Evolutionary conservation across 2,888 invertebrate genomes (phyloP).

Genomic region (Nomada flava): DNA sequence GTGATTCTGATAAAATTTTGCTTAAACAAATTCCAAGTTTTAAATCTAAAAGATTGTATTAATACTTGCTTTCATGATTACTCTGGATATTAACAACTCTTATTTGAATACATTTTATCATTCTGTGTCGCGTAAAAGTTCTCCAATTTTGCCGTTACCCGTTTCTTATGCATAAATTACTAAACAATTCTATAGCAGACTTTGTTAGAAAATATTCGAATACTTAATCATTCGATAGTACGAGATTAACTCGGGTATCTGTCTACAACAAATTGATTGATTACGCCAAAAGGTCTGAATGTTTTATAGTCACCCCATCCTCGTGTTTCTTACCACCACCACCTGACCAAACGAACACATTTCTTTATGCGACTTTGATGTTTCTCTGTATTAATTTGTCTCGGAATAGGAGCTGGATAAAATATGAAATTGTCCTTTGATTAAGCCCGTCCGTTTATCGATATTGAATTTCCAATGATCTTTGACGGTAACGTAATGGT

Average conservation of each 20-base stretch:
- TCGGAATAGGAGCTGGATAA: conserved; percentile 54
- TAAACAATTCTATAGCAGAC: background rate
- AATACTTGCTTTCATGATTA: too few relatives aligned
- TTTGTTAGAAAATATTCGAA: conserved; percentile 35
- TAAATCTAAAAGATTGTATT: too few relatives aligned
- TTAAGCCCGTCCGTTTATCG: background rate
- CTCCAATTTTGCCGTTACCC: too few relatives aligned
- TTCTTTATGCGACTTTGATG: conserved; percentile 80
- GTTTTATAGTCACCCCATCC: conserved; percentile 83
- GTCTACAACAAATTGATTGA: conserved; percentile 73
- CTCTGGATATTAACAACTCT: too few relatives aligned
- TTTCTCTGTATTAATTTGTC: conserved; percentile 73
- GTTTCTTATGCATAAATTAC: background rate
- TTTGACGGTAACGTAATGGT: background rate
- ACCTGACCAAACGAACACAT: conserved; percentile 82
- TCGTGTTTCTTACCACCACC: conserved; percentile 81
- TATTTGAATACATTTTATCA: too few relatives aligned
- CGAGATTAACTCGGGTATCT: conserved; percentile 72
- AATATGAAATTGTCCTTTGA: conserved; percentile 24
- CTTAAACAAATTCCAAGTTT: too few relatives aligned
- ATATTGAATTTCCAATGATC: background rate
- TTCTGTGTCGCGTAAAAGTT: too few relatives aligned
- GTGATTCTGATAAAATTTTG: too few relatives aligned
- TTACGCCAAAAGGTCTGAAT: conserved; percentile 81
- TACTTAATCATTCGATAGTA: conserved; percentile 50